These are phyloP conservation scores for Hybognathus amarus DNA, from an alignment of 2,797 vertebrate genomes.

Conservation along the genomic window DNA sequence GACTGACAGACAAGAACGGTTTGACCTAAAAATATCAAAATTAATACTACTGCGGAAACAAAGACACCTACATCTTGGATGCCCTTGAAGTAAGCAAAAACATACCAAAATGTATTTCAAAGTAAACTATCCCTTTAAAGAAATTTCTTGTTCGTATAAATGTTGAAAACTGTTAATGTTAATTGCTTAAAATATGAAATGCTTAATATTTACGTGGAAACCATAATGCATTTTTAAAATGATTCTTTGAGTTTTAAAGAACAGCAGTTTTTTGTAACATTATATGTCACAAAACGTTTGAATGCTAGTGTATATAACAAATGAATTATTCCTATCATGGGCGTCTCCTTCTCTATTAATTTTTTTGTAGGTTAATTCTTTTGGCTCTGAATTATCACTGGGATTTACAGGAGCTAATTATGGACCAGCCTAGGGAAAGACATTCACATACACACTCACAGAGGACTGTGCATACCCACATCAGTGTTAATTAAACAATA, in stretches of 20 bases:
- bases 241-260: neutral
- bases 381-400: neutral
- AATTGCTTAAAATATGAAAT: too few relatives aligned
- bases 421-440: constrained; percentile 28
- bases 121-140: too few relatives aligned
- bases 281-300: too few relatives aligned
- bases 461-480: neutral
- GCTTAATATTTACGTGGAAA: neutral
- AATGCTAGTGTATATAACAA: neutral
- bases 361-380: constrained; percentile 20
- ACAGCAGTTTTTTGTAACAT: too few relatives aligned
- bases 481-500: constrained; percentile 20
- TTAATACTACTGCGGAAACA: too few relatives aligned
- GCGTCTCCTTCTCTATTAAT: neutral
- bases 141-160: too few relatives aligned
- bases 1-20: too few relatives aligned
- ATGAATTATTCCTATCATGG: neutral
- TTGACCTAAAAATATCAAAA: too few relatives aligned
- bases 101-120: too few relatives aligned
- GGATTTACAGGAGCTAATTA: constrained; percentile 29
- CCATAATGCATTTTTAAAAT: neutral
- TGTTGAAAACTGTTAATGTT: too few relatives aligned
- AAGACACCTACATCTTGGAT: too few relatives aligned
- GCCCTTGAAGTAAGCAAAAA: too few relatives aligned
- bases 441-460: constrained; percentile 53